These are phyloP conservation scores for Adela reaumurella DNA, from an alignment of 2,888 invertebrate species.

Conservation along the genomic window DNA sequence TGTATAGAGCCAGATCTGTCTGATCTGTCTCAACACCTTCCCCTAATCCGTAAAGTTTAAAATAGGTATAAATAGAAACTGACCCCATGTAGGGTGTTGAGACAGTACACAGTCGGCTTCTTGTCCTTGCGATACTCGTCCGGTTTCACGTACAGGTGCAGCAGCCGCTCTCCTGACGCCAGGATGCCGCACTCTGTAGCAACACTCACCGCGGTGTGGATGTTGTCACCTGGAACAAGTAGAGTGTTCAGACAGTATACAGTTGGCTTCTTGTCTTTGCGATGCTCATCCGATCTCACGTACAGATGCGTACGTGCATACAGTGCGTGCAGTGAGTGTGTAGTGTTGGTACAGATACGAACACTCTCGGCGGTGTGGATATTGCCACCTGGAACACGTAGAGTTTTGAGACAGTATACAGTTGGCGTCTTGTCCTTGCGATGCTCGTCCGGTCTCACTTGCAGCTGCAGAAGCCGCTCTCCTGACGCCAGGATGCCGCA, in stretches of 20 bases:
- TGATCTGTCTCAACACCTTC: too few species aligned
- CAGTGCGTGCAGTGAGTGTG: too few species aligned
- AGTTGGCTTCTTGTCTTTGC: too few species aligned
- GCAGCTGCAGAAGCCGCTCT: slow-evolving; percentile 46
- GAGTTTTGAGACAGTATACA: slow-evolving; percentile 31
- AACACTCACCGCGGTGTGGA: slow-evolving; percentile 90
- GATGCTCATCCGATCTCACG: too few species aligned
- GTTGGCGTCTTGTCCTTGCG: slow-evolving; percentile 14
- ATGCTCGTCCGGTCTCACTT: slow-evolving; percentile 14
- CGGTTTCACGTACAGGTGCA: slow-evolving; percentile 19
- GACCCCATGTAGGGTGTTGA: slow-evolving; percentile 36
- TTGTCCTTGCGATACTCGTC: slow-evolving; percentile 11
- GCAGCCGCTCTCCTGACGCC: slow-evolving; percentile 59
- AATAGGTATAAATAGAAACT: slow-evolving; percentile 5
- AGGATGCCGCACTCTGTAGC: slow-evolving; percentile 89
- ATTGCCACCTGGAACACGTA: too few species aligned
- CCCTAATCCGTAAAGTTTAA: too few species aligned
- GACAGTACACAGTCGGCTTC: slow-evolving; percentile 26
- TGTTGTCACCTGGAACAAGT: slow-evolving; percentile 80
- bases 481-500: slow-evolving; percentile 80
- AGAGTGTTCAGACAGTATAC: too few species aligned
- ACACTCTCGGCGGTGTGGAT: too few species aligned
- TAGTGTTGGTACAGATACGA: too few species aligned
- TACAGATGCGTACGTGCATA: too few species aligned
- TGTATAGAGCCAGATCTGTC: too few species aligned